Conservation (phyloP, 2,113 vertebrate genomes). For the Oncorhynchus kisutch region DNA sequence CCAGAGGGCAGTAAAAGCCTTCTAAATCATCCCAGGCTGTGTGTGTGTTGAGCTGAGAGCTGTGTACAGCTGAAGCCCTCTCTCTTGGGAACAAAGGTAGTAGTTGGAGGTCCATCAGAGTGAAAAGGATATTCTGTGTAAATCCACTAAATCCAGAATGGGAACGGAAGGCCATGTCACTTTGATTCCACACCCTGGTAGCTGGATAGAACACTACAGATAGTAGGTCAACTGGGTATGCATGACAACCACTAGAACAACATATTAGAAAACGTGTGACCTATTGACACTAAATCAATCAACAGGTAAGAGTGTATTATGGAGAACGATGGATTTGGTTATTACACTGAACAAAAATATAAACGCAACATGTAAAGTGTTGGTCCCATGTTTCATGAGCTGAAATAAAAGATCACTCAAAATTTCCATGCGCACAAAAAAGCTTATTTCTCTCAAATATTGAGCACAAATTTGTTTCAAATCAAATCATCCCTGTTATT, state of each 20-base stretch:
- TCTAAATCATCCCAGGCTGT: conserved; percentile 6
- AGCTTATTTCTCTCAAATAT: too few relatives aligned
- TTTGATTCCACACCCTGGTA: conserved; percentile 64
- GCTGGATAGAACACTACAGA: conserved; percentile 43
- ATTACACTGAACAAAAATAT: too few relatives aligned
- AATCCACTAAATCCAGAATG: conserved; percentile 61
- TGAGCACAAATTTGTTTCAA: too few relatives aligned
- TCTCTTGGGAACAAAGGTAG: conserved; percentile 65
- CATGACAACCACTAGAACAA: not conserved
- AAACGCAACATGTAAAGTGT: too few relatives aligned
- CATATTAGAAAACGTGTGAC: not conserved
- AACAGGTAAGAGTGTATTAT: not conserved
- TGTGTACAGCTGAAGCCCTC: conserved; percentile 26
- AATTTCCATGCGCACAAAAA: too few relatives aligned
- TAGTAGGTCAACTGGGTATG: conserved; percentile 44
- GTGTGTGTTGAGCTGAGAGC: conserved; percentile 8
- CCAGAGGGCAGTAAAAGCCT: conserved; percentile 58
- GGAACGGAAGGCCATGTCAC: conserved; percentile 55
- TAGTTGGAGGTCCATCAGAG: conserved; percentile 64
- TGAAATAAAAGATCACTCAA: too few relatives aligned
- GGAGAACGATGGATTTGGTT: not conserved
- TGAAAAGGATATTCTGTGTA: conserved; percentile 62
- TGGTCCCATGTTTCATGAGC: too few relatives aligned
- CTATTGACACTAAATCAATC: not conserved
- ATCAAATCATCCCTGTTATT: too few relatives aligned